A percentile compares a stretch with the other conserved stretches of the same genome.
These are phyloP conservation scores for Tenualosa ilisha DNA, from an alignment of 2,797 vertebrate genomes.

Conservation along the genomic window DNA sequence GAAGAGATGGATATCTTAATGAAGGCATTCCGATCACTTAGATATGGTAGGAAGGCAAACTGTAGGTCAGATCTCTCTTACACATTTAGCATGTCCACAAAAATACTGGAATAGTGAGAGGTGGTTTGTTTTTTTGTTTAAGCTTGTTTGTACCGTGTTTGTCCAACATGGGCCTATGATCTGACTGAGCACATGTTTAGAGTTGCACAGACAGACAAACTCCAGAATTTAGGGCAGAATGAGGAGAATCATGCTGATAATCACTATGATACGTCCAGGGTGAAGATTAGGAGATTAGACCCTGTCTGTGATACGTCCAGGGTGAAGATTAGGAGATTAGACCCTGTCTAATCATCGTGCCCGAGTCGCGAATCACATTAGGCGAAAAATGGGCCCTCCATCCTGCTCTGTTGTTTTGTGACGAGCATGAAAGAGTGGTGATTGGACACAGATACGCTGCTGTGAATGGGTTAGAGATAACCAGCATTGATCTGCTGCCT, in stretches of 20 bases:
- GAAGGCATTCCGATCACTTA: constrained; percentile 46
- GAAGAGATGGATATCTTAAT: constrained; percentile 21
- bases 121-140: not conserved
- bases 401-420: constrained; percentile 48
- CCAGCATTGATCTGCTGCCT: constrained; percentile 65
- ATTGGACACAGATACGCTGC: constrained; percentile 69
- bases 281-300: constrained; percentile 69
- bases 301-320: constrained; percentile 59
- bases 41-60: constrained; percentile 45
- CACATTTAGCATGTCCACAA: too few relatives aligned
- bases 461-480: constrained; percentile 72
- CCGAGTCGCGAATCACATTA: constrained; percentile 70
- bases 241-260: constrained; percentile 53
- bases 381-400: constrained; percentile 54
- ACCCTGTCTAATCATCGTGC: constrained; percentile 63
- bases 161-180: not conserved
- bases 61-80: not conserved
- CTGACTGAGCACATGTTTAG: not conserved
- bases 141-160: not conserved
- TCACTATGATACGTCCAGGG: constrained; percentile 62
- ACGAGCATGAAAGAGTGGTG: constrained; percentile 62
- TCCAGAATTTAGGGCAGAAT: constrained; percentile 49
- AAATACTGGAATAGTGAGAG: not conserved
- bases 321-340: constrained; percentile 69
- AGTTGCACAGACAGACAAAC: not conserved